Evolutionary conservation across 2,113 vertebrate species (phyloP).

Genomic region (Caracal caracal): DNA sequence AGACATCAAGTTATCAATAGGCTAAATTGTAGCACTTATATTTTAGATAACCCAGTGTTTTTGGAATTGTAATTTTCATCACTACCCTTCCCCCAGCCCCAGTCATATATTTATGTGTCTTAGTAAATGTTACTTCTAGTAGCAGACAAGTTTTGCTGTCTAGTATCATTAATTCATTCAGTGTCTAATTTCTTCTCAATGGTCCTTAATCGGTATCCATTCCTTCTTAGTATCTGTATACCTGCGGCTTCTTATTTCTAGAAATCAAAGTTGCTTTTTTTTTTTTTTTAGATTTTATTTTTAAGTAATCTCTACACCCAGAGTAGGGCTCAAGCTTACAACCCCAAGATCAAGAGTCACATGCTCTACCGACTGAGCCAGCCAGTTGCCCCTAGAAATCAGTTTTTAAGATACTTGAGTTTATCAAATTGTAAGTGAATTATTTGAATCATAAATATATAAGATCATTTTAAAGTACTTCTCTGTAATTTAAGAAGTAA

Average conservation of each 20-base stretch:
- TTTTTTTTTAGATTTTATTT: not conserved
- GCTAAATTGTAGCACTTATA: not conserved
- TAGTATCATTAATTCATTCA: not conserved
- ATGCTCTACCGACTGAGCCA: not conserved
- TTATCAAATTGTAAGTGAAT: not conserved
- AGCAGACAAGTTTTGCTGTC: not conserved
- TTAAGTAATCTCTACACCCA: not conserved
- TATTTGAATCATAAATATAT: not conserved
- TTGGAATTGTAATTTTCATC: not conserved
- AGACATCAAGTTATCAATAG: not conserved
- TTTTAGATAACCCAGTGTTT: not conserved
- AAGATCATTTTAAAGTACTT: conserved; percentile 8
- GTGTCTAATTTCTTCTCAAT: not conserved
- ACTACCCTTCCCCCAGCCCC: not conserved
- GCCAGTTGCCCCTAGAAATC: not conserved
- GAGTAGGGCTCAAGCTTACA: not conserved
- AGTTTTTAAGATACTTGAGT: conserved; percentile 18
- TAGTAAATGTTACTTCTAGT: not conserved
- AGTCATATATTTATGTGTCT: not conserved
- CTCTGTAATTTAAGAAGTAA: not conserved
- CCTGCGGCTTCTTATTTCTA: not conserved
- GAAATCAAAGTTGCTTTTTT: not conserved
- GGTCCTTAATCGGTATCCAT: not conserved
- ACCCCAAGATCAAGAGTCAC: not conserved
- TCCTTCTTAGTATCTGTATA: not conserved